Evolutionary conservation across 2,888 invertebrate species (phyloP).

Genomic region (Luperina testacea): DNA sequence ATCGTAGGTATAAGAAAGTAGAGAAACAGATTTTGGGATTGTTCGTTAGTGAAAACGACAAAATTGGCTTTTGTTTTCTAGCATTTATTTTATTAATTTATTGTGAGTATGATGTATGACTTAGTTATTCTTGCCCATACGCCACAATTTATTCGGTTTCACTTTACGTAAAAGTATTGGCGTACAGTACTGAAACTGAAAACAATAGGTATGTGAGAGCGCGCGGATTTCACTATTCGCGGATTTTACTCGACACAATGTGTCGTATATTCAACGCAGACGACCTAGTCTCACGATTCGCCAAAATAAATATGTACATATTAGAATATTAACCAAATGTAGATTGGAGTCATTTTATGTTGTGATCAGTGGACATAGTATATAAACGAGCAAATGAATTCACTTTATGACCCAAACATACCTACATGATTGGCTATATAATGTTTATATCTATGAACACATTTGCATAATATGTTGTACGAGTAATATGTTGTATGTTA

Average conservation of each 20-base stretch:
- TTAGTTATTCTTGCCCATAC: not conserved
- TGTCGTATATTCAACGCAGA: conserved; percentile 40
- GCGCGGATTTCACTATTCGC: conserved; percentile 27
- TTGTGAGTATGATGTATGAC: not conserved
- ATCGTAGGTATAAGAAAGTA: not conserved
- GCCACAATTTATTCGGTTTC: conserved; percentile 2
- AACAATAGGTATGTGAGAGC: conserved; percentile 42
- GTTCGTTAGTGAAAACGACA: not conserved
- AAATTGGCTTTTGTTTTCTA: conserved; percentile 9
- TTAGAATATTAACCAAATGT: conserved; percentile 40
- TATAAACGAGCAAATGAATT: conserved; percentile 54
- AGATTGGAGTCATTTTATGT: conserved; percentile 28
- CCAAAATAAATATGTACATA: conserved; percentile 44
- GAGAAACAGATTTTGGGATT: not conserved
- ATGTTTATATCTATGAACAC: conserved; percentile 34
- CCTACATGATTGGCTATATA: conserved; percentile 21
- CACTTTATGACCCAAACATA: conserved; percentile 43
- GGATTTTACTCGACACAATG: conserved; percentile 56
- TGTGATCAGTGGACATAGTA: conserved; percentile 40
- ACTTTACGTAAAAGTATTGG: conserved; percentile 25
- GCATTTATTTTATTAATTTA: not conserved
- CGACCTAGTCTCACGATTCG: conserved; percentile 30
- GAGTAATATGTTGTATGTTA: not conserved
- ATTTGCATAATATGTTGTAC: conserved; percentile 43
- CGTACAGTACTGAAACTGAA: conserved; percentile 36